Percentiles rank a stretch among this genome's conserved stretches.
Conservation (phyloP, 2,113 vertebrate species). For the Eubucco bourcierii region DNA sequence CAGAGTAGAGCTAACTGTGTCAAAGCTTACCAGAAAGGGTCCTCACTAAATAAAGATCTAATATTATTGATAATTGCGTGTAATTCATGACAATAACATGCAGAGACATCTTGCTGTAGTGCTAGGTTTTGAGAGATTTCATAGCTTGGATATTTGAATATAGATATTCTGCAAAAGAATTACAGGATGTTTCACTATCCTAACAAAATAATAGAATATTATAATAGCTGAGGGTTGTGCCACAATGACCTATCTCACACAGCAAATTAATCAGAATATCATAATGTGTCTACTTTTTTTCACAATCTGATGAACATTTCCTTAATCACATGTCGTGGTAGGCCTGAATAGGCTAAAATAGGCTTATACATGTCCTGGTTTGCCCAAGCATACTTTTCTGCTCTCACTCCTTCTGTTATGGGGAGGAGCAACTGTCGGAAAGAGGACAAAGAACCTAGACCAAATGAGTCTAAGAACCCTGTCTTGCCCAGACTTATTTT, state of each 20-base stretch:
- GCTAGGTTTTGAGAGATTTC: background rate
- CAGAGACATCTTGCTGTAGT: background rate
- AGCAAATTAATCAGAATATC: background rate
- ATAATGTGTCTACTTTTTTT: background rate
- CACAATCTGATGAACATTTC: background rate
- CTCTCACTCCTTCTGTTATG: too few relatives aligned
- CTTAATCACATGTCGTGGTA: background rate
- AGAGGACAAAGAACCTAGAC: too few relatives aligned
- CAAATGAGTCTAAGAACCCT: too few relatives aligned
- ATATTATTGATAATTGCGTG: fast-evolving
- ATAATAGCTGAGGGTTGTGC: background rate
- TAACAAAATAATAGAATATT: background rate
- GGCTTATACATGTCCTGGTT: too few relatives aligned
- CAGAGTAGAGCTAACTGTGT: background rate
- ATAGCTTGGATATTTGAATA: background rate
- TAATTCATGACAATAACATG: background rate
- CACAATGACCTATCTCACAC: background rate
- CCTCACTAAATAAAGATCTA: background rate
- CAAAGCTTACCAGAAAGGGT: background rate
- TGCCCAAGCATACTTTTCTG: too few relatives aligned
- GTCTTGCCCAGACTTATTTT: too few relatives aligned
- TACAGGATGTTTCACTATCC: background rate
- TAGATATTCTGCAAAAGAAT: background rate
- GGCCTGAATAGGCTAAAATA: too few relatives aligned
- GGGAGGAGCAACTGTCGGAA: too few relatives aligned